Conservation (phyloP, 2,797 vertebrate species). For the Sebastes taczanowskii region DNA sequence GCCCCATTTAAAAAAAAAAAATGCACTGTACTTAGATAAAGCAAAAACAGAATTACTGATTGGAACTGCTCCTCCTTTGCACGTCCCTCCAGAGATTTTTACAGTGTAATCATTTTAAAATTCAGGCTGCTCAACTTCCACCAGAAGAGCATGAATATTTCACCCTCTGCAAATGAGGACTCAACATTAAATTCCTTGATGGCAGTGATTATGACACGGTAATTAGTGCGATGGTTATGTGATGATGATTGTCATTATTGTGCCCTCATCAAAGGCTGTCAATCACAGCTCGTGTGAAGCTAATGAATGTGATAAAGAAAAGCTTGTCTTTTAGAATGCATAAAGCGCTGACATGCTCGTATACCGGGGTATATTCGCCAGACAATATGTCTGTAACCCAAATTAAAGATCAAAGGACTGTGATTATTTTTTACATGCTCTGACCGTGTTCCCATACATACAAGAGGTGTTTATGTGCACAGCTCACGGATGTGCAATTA, state of each 20-base stretch:
- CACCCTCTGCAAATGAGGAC: constrained; percentile 62
- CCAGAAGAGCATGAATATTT: constrained; percentile 61
- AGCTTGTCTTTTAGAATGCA: not conserved
- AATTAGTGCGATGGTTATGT: constrained; percentile 67
- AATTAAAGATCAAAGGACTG: constrained; percentile 22
- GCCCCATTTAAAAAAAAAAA: constrained; percentile 21
- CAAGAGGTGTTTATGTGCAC: not conserved
- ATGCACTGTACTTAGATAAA: constrained; percentile 25
- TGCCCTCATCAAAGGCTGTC: constrained; percentile 59
- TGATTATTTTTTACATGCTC: not conserved
- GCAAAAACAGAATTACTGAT: constrained; percentile 43
- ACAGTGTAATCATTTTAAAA: constrained; percentile 55
- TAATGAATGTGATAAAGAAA: constrained; percentile 15
- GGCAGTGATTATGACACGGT: constrained; percentile 65
- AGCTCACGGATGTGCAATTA: not conserved
- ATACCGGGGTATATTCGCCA: constrained; percentile 2
- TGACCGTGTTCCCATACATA: not conserved
- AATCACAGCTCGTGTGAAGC: constrained; percentile 48
- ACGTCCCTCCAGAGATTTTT: constrained; percentile 29
- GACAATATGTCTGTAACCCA: not conserved
- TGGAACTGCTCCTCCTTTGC: constrained; percentile 27
- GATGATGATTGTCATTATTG: constrained; percentile 71
- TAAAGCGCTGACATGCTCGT: not conserved
- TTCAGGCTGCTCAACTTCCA: constrained; percentile 56
- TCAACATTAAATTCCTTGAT: constrained; percentile 60